A percentile compares a stretch with the other conserved stretches of the same genome.
phyloP scores from a whole-genome alignment of 2,113 vertebrate genomes.

The Coptodon bakossiorum region DNA sequence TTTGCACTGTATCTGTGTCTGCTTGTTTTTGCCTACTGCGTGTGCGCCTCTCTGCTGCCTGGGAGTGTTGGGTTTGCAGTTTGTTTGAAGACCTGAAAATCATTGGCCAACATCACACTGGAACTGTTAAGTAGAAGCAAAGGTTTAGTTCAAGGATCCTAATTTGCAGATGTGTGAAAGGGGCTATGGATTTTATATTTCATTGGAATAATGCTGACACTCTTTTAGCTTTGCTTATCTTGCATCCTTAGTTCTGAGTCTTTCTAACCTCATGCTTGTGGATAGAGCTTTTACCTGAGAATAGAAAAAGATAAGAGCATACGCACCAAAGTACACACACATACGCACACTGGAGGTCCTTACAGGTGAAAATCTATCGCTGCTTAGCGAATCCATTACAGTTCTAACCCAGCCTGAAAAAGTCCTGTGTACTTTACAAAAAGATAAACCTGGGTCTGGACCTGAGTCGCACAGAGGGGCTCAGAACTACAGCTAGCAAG shows the following conservation, averaged over 20 bases:
- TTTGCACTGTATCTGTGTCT: constrained; percentile 21
- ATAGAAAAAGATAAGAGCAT: constrained; percentile 16
- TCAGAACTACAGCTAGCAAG: background rate
- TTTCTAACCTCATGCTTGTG: constrained; percentile 8
- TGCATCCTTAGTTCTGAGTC: constrained; percentile 33
- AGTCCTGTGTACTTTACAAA: background rate
- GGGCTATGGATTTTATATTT: constrained; percentile 40
- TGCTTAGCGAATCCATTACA: background rate
- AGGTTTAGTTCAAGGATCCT: constrained; percentile 37
- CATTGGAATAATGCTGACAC: constrained; percentile 50
- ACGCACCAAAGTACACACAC: background rate
- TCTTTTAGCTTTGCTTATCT: constrained; percentile 49
- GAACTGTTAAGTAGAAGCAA: background rate
- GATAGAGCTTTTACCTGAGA: constrained; percentile 46
- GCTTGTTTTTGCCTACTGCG: background rate
- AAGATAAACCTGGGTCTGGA: background rate
- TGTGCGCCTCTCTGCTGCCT: background rate
- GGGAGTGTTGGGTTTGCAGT: background rate
- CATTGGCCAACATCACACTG: background rate
- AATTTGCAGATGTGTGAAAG: constrained; percentile 46
- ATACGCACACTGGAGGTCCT: background rate
- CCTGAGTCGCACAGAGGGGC: background rate
- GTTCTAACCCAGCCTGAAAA: background rate
- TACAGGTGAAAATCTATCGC: background rate
- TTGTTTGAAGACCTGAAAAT: constrained; percentile 8